Evolutionary conservation across 2,888 invertebrate species (phyloP).

Genomic region (Diarsia brunnea): DNA sequence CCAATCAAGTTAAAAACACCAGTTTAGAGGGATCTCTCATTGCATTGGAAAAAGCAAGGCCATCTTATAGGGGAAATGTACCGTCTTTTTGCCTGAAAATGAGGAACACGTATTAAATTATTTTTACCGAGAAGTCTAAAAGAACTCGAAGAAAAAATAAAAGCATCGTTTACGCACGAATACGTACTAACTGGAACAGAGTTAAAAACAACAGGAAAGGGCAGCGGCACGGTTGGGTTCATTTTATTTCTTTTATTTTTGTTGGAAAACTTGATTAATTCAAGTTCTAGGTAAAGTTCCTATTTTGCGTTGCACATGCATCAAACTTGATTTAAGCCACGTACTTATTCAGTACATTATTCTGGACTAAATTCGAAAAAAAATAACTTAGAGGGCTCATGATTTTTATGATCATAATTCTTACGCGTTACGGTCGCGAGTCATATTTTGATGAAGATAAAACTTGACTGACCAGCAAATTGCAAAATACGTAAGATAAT

Average conservation of each 20-base stretch:
- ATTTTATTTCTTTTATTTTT: background rate
- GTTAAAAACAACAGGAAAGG: conserved; percentile 1
- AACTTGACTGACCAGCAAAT: no score
- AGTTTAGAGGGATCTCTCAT: no score
- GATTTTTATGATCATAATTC: no score
- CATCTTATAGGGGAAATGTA: no score
- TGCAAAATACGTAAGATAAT: no score
- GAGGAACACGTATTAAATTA: conserved; percentile 4
- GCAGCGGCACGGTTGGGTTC: background rate
- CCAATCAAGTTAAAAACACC: no score
- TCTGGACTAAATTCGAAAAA: no score
- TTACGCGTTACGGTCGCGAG: no score
- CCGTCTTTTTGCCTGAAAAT: background rate
- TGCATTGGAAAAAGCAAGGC: no score
- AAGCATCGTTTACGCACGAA: conserved; percentile 18
- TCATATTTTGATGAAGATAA: no score
- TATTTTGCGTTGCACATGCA: background rate
- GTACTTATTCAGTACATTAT: no score
- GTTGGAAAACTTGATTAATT: background rate
- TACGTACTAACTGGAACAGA: conserved; percentile 18
- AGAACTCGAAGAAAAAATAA: background rate
- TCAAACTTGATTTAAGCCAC: background rate
- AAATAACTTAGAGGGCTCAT: no score
- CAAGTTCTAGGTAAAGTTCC: background rate
- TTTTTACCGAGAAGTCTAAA: conserved; percentile 1